A percentile compares a stretch with the other conserved stretches of the same genome.
Evolutionary conservation across 2,888 invertebrate genomes (phyloP).

Genomic region (Copidosoma aretas): DNA sequence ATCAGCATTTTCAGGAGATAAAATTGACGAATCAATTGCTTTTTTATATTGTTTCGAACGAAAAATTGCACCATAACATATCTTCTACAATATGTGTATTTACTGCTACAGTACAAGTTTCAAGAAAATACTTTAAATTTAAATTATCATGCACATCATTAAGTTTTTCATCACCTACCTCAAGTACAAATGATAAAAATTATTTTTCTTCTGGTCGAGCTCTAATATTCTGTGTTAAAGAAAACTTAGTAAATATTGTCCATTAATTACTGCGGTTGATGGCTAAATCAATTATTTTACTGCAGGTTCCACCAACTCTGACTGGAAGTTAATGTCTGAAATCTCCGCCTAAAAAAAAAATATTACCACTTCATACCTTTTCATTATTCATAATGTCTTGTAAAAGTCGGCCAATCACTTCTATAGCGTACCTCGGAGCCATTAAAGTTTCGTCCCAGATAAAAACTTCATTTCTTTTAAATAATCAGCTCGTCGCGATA

Average conservation of each 20-base stretch:
- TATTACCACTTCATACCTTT: slow-evolving; percentile 45
- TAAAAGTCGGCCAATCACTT: slow-evolving; percentile 43
- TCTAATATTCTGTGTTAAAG: slow-evolving; percentile 44
- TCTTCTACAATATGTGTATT: slow-evolving; percentile 31
- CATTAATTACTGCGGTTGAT: slow-evolving; percentile 44
- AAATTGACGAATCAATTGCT: too few species aligned
- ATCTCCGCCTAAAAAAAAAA: slow-evolving; percentile 41
- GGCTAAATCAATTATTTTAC: slow-evolving; percentile 41
- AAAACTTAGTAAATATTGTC: slow-evolving; percentile 29
- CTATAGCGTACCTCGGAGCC: slow-evolving; percentile 40
- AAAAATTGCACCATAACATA: too few species aligned
- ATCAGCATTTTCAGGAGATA: too few species aligned
- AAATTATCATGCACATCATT: slow-evolving; percentile 40
- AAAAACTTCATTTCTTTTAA: slow-evolving; percentile 26
- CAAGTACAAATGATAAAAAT: slow-evolving; percentile 39
- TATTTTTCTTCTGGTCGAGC: slow-evolving; percentile 39
- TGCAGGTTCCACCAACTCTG: slow-evolving; percentile 28
- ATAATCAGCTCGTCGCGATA: slow-evolving; percentile 1
- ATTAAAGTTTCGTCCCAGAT: slow-evolving; percentile 33
- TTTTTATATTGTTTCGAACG: too few species aligned
- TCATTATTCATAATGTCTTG: slow-evolving; percentile 45
- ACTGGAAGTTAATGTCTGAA: slow-evolving; percentile 37
- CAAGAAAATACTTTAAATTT: slow-evolving; percentile 27
- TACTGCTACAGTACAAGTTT: slow-evolving; percentile 27
- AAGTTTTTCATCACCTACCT: slow-evolving; percentile 36